Evolutionary conservation across 2,797 vertebrate genomes (phyloP), one percentile per base, ranked within the genome.

Genomic region (Pygocentrus nattereri): DNA sequence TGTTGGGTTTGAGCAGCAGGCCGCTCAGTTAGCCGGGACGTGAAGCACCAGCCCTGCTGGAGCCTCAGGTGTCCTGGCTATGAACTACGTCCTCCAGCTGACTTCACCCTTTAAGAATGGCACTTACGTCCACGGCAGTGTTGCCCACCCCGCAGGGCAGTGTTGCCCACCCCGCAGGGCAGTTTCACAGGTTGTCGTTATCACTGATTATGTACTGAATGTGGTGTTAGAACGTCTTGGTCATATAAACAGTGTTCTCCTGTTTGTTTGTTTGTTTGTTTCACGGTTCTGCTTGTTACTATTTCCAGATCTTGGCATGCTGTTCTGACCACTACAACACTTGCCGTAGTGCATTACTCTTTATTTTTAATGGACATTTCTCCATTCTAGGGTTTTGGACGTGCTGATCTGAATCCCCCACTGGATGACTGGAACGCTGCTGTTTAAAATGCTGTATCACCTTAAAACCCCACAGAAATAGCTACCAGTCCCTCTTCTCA

Each of bases 31-130:
- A 38, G 59, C 69, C 16, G 10, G 50, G n/a, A 52, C 38, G 8
- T 6, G 27, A 76, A 59, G 50, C 52, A 31, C 62, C 75, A 56
- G 62, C 21, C 16, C 54, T n/a, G 44, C 30, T 34, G 27, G 58
- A 10, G 58, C 31, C 56, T 27, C 5, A 18, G 31, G 65, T 67
- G 49, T 13, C n/a, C n/a, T 23, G 7, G 18, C 34, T 2, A 34
- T 16, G 13, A 23, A 10, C 1, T 11, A 49, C 38, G 69, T 75
- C 73, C 72, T 75, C n/a, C 25, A 73, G 69, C 59, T 23, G 38
- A 30, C 21, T 71, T 8, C 41, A 82, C 74, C 80, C 80, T 82
- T 82, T 82, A 82, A 82, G 18, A 2, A 4, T 23, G 7, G 16
- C 16, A 10, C 15, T 7, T 50, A 1, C 6, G 7, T 25, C 67